Evolutionary conservation across 2,888 invertebrate species (phyloP).

Genomic region (Athetis lepigone): DNA sequence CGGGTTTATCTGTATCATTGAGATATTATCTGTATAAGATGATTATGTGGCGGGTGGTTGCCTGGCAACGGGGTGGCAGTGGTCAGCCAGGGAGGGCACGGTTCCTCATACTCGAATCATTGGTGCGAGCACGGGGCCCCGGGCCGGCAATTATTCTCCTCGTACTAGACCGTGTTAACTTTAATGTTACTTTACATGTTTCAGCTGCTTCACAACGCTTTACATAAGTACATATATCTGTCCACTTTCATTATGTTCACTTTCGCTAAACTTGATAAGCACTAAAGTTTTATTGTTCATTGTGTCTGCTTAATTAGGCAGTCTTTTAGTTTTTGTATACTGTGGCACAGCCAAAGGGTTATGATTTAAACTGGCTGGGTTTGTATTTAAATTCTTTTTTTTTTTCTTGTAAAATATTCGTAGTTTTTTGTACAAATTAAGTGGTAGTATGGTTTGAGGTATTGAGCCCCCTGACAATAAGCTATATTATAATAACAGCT

Average conservation of each 20-base stretch:
- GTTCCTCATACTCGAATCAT: conserved; percentile 86
- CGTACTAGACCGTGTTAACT: conserved; percentile 82
- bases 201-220: conserved; percentile 63
- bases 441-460: too few species aligned
- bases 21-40: conserved; percentile 65
- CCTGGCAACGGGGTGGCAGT: conserved; percentile 87
- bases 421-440: too few species aligned
- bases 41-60: conserved; percentile 87
- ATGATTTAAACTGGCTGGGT: too few species aligned
- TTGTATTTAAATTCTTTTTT: too few species aligned
- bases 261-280: conserved; percentile 59
- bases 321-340: neutral
- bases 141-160: conserved; percentile 87
- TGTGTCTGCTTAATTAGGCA: conserved; percentile 51
- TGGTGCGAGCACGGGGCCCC: conserved; percentile 75
- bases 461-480: too few species aligned
- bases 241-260: conserved; percentile 62
- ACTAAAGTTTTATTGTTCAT: conserved; percentile 50
- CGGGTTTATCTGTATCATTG: conserved; percentile 75
- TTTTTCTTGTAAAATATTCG: too few species aligned
- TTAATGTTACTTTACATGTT: conserved; percentile 81
- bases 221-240: conserved; percentile 56
- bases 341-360: neutral
- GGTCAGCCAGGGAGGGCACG: conserved; percentile 80
- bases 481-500: too few species aligned